phyloP scores from a whole-genome alignment of 2,797 vertebrate genomes.

The Micrastur ruficollis region DNA sequence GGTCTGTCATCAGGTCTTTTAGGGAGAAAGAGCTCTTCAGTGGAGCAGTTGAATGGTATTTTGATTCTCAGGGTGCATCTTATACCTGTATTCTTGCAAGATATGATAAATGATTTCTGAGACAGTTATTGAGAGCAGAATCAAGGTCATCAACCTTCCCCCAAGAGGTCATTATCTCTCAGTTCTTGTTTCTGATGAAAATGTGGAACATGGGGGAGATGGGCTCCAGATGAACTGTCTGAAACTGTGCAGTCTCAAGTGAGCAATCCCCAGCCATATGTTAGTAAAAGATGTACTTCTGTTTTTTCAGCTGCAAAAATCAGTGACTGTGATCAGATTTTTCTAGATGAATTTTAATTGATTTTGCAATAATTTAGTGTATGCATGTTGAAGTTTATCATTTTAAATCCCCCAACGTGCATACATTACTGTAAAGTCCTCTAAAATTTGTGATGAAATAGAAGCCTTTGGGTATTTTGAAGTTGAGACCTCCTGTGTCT shows the following conservation, averaged over 20 bases:
- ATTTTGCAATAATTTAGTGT: slow-evolving; percentile 17
- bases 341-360: slow-evolving; percentile 13
- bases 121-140: slow-evolving; percentile 4
- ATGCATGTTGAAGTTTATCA: background rate
- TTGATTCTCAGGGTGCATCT: slow-evolving; percentile 22
- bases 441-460: background rate
- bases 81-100: background rate
- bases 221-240: background rate
- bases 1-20: slow-evolving; percentile 29
- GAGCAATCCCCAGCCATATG: background rate
- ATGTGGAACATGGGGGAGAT: background rate
- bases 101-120: background rate
- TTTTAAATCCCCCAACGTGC: background rate
- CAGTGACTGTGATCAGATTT: background rate
- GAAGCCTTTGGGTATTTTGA: background rate
- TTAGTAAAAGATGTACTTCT: background rate
- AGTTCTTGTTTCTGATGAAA: slow-evolving; percentile 15
- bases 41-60: slow-evolving; percentile 19
- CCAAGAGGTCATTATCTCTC: background rate
- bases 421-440: slow-evolving; percentile 19
- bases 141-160: slow-evolving; percentile 6
- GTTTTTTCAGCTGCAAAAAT: background rate
- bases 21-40: slow-evolving; percentile 17
- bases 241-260: background rate
- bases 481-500: background rate